phyloP scores from a whole-genome alignment of 2,113 vertebrate genomes.

The Chaetops frenatus region DNA sequence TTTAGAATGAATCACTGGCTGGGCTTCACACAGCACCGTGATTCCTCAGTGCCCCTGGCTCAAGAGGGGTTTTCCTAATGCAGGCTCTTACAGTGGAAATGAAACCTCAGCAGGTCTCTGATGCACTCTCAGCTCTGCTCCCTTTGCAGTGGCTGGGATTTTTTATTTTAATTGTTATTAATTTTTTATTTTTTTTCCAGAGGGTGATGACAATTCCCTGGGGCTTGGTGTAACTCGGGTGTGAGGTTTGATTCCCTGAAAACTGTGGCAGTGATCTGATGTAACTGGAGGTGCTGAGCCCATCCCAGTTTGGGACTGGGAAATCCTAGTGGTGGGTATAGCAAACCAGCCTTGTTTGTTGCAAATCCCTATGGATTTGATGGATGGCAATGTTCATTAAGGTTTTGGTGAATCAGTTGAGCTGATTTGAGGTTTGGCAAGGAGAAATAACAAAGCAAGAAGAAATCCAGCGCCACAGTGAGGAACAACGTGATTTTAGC shows the following conservation, averaged over 20 bases:
- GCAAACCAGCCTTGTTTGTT: not conserved
- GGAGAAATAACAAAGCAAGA: not conserved
- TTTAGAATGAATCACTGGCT: not conserved
- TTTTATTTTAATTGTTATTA: not conserved
- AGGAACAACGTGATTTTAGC: not conserved
- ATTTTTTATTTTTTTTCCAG: not conserved
- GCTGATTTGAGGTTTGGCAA: not conserved
- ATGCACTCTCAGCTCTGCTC: not conserved
- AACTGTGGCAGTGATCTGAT: accelerated
- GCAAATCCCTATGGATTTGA: not conserved
- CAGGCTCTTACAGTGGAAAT: not conserved
- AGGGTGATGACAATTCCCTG: not conserved
- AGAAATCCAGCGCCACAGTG: accelerated
- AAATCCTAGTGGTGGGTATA: not conserved
- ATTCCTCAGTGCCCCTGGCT: not conserved
- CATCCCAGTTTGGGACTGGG: not conserved
- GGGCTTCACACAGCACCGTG: not conserved
- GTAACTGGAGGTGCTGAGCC: not conserved
- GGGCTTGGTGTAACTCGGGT: not conserved
- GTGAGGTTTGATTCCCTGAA: not conserved
- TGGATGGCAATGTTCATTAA: not conserved
- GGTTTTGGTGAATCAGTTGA: not conserved
- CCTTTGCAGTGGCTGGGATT: not conserved
- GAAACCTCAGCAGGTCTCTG: not conserved
- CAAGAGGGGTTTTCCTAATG: not conserved